phyloP scores from a whole-genome alignment of 2,113 vertebrate species.

The Vidua macroura region DNA sequence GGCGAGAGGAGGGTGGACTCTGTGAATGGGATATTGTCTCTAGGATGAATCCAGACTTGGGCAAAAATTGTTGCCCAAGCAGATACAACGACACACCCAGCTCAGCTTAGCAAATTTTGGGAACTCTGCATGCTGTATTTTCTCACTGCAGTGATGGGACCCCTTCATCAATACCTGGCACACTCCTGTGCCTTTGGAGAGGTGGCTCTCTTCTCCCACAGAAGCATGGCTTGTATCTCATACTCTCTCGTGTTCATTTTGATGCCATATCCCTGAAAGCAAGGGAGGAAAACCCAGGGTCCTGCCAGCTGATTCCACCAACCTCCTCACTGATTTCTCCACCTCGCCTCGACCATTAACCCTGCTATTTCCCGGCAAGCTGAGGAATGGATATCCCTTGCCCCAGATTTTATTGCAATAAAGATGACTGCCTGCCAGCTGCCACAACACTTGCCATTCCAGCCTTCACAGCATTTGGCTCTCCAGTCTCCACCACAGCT shows the following conservation, averaged over 20 bases:
- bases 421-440: neutral
- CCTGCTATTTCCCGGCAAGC: neutral
- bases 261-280: neutral
- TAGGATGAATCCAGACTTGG: neutral
- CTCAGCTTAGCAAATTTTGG: neutral
- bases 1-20: neutral
- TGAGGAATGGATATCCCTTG: neutral
- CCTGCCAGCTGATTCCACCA: neutral
- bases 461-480: neutral
- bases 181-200: neutral
- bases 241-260: neutral
- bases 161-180: neutral
- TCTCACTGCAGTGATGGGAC: neutral
- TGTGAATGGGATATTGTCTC: neutral
- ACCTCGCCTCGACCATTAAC: fast-evolving
- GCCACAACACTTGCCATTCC: neutral
- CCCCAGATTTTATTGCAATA: neutral
- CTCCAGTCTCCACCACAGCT: neutral
- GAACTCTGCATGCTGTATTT: neutral
- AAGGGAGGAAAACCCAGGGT: neutral
- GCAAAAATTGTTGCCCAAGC: neutral
- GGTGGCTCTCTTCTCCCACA: neutral
- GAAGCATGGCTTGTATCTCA: neutral
- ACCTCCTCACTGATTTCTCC: neutral
- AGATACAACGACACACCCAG: neutral